phyloP scores from a whole-genome alignment of 2,797 vertebrate species.

The Schizopygopsis malacanthus region DNA sequence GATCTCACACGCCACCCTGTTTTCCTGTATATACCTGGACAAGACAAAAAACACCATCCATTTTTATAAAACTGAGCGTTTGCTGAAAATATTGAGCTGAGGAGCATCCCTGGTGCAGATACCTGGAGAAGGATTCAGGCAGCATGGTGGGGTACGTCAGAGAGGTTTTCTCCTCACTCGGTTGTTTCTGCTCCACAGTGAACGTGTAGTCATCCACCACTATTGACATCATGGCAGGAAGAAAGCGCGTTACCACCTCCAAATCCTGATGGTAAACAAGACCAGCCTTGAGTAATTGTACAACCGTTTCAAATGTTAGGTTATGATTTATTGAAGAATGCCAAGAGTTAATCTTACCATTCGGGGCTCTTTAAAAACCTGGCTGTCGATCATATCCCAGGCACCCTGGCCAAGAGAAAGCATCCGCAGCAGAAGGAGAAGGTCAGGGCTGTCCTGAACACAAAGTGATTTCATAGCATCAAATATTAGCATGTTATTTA shows the following conservation, averaged over 20 bases:
- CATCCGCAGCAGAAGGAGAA: constrained; percentile 93
- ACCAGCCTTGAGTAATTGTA: constrained; percentile 1
- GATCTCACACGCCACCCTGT: constrained; percentile 94
- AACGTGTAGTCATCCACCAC: constrained; percentile 95
- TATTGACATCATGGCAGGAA: constrained; percentile 94
- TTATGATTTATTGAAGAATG: not conserved
- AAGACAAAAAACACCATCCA: not conserved
- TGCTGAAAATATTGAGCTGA: not conserved
- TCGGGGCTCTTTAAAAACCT: constrained; percentile 97
- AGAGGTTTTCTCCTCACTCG: constrained; percentile 88
- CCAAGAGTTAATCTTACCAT: constrained; percentile 78
- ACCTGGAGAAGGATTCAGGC: constrained; percentile 92
- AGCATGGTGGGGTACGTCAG: constrained; percentile 84
- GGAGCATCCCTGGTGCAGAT: not conserved
- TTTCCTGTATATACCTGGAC: constrained; percentile 90
- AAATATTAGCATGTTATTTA: not conserved
- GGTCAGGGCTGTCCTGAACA: constrained; percentile 92
- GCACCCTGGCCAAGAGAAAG: constrained; percentile 94
- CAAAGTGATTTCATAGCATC: not conserved
- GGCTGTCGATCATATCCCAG: constrained; percentile 99
- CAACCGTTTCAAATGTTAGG: not conserved
- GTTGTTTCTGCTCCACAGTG: constrained; percentile 93
- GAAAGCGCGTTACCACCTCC: constrained; percentile 92
- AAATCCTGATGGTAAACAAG: constrained; percentile 78
- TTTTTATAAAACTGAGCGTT: not conserved